phyloP scores from a whole-genome alignment of 2,113 vertebrate species.

The Otis tarda region DNA sequence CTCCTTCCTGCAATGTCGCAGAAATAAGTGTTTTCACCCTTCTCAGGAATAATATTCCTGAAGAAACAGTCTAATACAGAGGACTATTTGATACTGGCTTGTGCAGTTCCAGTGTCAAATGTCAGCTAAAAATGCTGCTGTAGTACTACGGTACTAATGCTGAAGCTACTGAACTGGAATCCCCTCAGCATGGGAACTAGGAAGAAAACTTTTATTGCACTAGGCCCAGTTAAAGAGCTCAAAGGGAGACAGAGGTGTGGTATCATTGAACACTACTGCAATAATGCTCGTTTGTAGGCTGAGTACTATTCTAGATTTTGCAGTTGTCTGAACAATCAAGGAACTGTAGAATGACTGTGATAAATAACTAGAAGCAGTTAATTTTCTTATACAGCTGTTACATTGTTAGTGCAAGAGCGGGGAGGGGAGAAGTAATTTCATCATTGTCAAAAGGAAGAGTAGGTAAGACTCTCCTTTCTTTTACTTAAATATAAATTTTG shows the following conservation, averaged over 20 bases:
- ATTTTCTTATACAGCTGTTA: background rate
- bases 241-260: background rate
- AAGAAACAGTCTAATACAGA: background rate
- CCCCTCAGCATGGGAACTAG: background rate
- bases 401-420: background rate
- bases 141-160: background rate
- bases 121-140: background rate
- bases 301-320: background rate
- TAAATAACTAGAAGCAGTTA: background rate
- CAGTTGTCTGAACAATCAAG: background rate
- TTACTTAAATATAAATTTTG: constrained; percentile 23
- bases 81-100: background rate
- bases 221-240: background rate
- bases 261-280: background rate
- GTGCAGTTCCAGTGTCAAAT: background rate
- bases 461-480: background rate
- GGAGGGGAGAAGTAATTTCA: background rate
- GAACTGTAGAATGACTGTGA: background rate
- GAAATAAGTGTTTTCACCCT: background rate
- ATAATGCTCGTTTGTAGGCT: background rate
- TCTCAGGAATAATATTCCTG: background rate
- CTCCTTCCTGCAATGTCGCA: background rate
- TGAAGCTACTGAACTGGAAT: background rate
- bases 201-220: background rate
- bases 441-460: background rate